Conservation (phyloP, 2,113 vertebrate genomes). For the Sciurus niger region DNA sequence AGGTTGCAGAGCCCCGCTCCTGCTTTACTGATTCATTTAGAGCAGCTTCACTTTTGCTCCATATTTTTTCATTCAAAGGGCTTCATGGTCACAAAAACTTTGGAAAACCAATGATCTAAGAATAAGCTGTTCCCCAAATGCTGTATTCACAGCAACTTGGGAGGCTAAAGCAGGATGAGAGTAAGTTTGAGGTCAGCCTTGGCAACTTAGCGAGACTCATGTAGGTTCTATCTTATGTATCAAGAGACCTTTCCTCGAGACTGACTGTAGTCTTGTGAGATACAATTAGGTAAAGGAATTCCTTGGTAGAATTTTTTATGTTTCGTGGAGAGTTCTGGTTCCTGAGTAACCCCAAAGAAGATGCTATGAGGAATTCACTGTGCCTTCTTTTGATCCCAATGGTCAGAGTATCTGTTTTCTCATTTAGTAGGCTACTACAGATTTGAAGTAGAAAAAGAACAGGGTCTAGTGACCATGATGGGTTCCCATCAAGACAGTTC, state of each 20-base stretch:
- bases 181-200: too few species aligned
- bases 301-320: slow-evolving; percentile 81
- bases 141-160: slow-evolving; percentile 8
- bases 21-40: slow-evolving; percentile 75
- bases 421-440: slow-evolving; percentile 70
- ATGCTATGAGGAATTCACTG: slow-evolving; percentile 68
- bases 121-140: slow-evolving; percentile 83
- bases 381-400: slow-evolving; percentile 70
- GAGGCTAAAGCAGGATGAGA: too few species aligned
- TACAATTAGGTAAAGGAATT: slow-evolving; percentile 76
- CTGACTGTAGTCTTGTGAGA: slow-evolving; percentile 80
- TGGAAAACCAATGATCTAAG: slow-evolving; percentile 82
- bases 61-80: slow-evolving; percentile 75
- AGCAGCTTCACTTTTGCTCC: slow-evolving; percentile 77
- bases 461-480: slow-evolving; percentile 48
- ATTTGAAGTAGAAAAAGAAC: slow-evolving; percentile 54
- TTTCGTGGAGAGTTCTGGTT: slow-evolving; percentile 79
- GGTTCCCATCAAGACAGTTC: slow-evolving; percentile 54
- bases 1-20: slow-evolving; percentile 64
- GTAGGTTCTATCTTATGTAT: slow-evolving; percentile 78
- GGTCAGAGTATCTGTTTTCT: slow-evolving; percentile 70
- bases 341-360: slow-evolving; percentile 80
- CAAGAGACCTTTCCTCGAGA: slow-evolving; percentile 79
- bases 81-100: slow-evolving; percentile 79
- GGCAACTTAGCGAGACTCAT: not conserved